Base-by-base conservation (phyloP, 1,140 invertebrate species). In the Papilio polyxenes region DNA sequence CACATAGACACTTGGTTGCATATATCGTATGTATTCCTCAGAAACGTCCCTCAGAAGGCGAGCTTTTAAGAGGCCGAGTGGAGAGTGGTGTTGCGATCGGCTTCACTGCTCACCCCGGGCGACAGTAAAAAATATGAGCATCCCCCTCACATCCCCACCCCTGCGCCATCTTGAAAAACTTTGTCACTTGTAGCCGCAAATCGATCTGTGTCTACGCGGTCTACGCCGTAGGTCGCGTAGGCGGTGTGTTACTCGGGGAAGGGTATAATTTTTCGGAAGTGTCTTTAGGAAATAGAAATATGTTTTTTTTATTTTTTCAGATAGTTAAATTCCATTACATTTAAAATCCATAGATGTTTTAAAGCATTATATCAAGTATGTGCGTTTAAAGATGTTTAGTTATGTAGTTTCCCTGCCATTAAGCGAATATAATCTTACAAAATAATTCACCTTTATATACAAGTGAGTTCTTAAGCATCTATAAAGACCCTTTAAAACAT, bases 111-210 rank as follows among this genome's bases (percentile, higher is more conserved):
- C 93, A 94, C 93, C 93, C 93, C 90, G 88, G 89, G 84, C 92
- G 92, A 94, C 93, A 94, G 92, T 93, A 94, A 94, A 94, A 94
- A 94, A 94, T 94, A 92, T 94, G 92, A 93, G 91, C 90, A 93
- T 92, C 92, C 91, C 91, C 86, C 87, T 83, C 65, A 82, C 83
- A 87, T 85, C 86, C 85, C 85, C 84, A 83, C 85, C 89, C 88
- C 84, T 82, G 82, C 93, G 93, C 93, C 93, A 94, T 94, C 93
- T 94, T 94, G 93, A 92, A 94, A 94, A 94, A 93, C 90, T 94
- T 94, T 93, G 91, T 94, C 92, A 93, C 89, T 93, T 91, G 90
- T 93, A 92, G 89, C 90, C 93, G 82, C 93, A 93, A 90, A 94
- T 94, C 93, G 93, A 94, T 93, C 88, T 91, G 90, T 92, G 89